Base-by-base conservation (phyloP, 2,113 vertebrate genomes). In the Pseudopodoces humilis region DNA sequence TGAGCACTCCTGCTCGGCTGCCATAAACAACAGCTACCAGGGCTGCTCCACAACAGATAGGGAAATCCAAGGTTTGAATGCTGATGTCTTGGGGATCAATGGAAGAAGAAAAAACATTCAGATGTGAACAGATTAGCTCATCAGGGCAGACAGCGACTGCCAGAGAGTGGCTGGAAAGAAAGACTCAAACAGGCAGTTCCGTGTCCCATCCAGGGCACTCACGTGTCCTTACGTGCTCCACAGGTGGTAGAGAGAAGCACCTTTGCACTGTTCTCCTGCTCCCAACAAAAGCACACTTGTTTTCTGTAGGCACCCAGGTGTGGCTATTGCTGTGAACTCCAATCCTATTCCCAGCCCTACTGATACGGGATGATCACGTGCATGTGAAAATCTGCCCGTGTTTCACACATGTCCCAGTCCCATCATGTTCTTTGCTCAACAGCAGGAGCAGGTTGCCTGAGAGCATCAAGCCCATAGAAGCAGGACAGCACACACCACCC, bases 321-420 rank as follows among this genome's bases (percentile, higher is more conserved):
- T 82, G 81, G 62, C 58, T 72, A 3, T 27, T 52, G n/a, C 86
- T 28, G 16, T 22, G 74, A 94, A n/a, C 56, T 71, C 82, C 81
- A 92, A 1, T 33, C 93, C 56, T 7, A 5, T 47, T 75, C 60
- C 90, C 52, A 28, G 9, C 17, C 1, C 56, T 4, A 2, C 15
- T 5, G 39, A 44, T 33, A 21, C 0, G 5, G 50, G 31, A 31
- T 1, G 5, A 44, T 43, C 49, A 35, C 0, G 0, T 18, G 31
- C 1, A 0, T 21, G 68, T 31, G 84, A 67, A 69, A 82, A 41
- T 30, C 62, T 33, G 43, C 64, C 62, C 0, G 1, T 2, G 7
- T 33, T 52, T 52, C 4, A 0, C 72, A 23, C 39, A 2, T 22
- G 28, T 39, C 53, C 58, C 70, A 20, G 56, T 9, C 13, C 62